These are phyloP conservation scores for Eidolon helvum DNA, from an alignment of 2,113 vertebrate genomes.

Conservation along the genomic window DNA sequence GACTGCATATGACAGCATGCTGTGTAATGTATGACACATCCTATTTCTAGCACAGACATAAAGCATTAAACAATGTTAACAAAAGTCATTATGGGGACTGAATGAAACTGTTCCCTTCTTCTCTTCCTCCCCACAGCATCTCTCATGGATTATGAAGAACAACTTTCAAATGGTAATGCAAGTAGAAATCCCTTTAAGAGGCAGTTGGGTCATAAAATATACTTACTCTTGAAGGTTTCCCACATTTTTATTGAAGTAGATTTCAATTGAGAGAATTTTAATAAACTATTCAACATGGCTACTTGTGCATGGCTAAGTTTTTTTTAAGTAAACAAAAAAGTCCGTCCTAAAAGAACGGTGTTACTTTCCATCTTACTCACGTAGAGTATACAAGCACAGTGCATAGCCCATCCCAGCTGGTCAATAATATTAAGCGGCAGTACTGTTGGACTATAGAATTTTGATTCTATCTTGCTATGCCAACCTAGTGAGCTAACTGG, in stretches of 20 bases:
- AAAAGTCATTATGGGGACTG: constrained; percentile 58
- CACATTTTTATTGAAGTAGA: constrained; percentile 48
- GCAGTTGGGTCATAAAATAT: constrained; percentile 54
- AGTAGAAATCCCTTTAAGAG: constrained; percentile 64
- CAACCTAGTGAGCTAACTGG: neutral
- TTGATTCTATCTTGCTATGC: neutral
- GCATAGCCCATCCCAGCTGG: neutral
- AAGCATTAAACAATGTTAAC: constrained; percentile 53
- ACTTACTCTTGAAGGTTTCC: constrained; percentile 32
- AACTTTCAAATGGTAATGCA: constrained; percentile 42
- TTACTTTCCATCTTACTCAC: neutral
- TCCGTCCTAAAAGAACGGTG: neutral
- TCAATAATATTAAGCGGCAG: neutral
- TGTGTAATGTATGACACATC: constrained; percentile 49
- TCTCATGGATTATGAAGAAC: neutral
- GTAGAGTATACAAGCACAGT: neutral
- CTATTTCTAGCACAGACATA: neutral
- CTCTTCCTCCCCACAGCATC: constrained; percentile 14
- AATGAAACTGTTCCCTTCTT: constrained; percentile 56
- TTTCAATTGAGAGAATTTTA: constrained; percentile 26
- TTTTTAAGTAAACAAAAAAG: neutral
- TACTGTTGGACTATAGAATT: neutral
- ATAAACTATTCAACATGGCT: constrained; percentile 46
- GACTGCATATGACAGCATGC: constrained; percentile 57
- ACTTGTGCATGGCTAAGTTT: neutral